Evolutionary conservation across 2,888 invertebrate genomes (phyloP).

Genomic region (Zonitis immaculata): DNA sequence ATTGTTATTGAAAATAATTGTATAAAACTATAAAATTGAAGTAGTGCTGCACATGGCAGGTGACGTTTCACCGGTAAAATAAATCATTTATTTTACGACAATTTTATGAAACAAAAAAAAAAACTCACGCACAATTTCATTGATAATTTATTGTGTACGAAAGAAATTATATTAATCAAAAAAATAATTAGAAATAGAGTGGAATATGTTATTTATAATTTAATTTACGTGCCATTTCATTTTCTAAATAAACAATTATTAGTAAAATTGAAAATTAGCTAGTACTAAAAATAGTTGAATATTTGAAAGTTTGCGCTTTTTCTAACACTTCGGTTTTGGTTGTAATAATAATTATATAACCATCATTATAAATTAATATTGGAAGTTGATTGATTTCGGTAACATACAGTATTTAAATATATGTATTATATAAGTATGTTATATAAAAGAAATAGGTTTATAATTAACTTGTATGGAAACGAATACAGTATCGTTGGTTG

Average conservation of each 20-base stretch:
- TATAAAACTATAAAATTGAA: no score
- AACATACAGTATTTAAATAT: no score
- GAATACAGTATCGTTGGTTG: neutral
- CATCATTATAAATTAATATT: no score
- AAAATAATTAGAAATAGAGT: neutral
- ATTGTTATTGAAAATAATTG: neutral
- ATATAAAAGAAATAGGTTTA: neutral
- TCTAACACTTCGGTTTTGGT: neutral
- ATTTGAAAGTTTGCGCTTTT: neutral
- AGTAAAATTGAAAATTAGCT: neutral
- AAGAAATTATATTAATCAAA: neutral
- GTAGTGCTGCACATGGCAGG: conserved; percentile 18
- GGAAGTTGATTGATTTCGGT: no score
- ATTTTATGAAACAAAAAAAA: no score
- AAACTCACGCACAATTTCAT: neutral
- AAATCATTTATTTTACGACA: neutral
- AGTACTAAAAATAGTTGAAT: neutral
- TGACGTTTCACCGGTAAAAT: conserved; percentile 12
- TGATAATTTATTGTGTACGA: no score
- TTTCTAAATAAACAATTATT: neutral
- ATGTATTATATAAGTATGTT: neutral
- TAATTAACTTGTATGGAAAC: neutral
- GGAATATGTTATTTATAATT: no score
- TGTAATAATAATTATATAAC: no score
- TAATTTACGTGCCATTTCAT: no score